A percentile compares a stretch with the other conserved stretches of the same genome.
Evolutionary conservation across 2,113 vertebrate genomes (phyloP).

Genomic region (Myxocyprinus asiaticus): DNA sequence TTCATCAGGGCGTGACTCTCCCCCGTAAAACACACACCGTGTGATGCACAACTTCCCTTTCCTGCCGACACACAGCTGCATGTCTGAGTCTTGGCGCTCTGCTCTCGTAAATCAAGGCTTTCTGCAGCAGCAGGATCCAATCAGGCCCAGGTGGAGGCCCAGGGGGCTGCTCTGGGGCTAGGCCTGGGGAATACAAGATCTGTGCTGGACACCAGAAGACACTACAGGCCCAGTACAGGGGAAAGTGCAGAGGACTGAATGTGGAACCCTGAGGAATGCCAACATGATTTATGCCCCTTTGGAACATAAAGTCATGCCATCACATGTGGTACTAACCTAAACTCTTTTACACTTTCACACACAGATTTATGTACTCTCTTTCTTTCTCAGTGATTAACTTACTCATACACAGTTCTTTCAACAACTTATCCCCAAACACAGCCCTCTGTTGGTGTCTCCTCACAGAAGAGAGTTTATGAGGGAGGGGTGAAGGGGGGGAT

Average conservation of each 20-base stretch:
- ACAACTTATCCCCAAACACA: slow-evolving; percentile 9
- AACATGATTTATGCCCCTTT: neutral
- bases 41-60: slow-evolving; percentile 99
- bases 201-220: slow-evolving; percentile 86
- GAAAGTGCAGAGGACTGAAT: slow-evolving; percentile 31
- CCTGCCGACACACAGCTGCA: slow-evolving; percentile 93
- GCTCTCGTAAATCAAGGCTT: slow-evolving; percentile 92
- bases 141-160: slow-evolving; percentile 95
- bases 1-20: slow-evolving; percentile 73
- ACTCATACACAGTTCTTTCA: slow-evolving; percentile 17
- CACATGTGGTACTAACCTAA: neutral
- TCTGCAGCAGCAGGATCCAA: slow-evolving; percentile 94
- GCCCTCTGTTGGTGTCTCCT: slow-evolving; percentile 25
- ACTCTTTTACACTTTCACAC: neutral
- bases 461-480: slow-evolving; percentile 14
- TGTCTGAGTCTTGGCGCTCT: slow-evolving; percentile 79
- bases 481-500: slow-evolving; percentile 63
- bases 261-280: slow-evolving; percentile 39
- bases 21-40: slow-evolving; percentile 87
- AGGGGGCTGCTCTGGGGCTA: slow-evolving; percentile 66
- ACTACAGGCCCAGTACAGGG: slow-evolving; percentile 52
- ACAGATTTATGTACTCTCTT: slow-evolving; percentile 1
- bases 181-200: slow-evolving; percentile 84
- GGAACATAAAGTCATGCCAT: slow-evolving; percentile 30
- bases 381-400: slow-evolving; percentile 10